Conservation (phyloP, 2,113 vertebrate species). For the Lepus europaeus region DNA sequence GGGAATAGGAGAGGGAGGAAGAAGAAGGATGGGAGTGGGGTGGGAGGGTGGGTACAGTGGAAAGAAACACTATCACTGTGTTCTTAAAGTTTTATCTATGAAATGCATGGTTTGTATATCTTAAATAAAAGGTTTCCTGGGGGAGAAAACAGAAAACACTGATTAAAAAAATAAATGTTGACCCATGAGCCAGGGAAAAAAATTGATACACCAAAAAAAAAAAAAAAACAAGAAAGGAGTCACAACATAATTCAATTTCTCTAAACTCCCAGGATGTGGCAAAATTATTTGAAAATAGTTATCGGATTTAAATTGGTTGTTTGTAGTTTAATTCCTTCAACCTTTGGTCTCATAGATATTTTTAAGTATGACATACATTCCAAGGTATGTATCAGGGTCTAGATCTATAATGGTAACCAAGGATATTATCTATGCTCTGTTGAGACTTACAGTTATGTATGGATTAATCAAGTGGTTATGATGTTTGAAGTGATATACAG, state of each 20-base stretch:
- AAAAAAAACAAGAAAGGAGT: no score
- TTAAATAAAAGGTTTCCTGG: no score
- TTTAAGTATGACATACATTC: neutral
- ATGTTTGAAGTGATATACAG: neutral
- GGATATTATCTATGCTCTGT: neutral
- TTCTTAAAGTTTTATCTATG: no score
- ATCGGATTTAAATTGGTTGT: neutral
- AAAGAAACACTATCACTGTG: no score
- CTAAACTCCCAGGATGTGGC: neutral
- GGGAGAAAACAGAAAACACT: no score
- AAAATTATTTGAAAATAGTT: slow-evolving; percentile 16
- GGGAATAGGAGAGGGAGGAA: no score
- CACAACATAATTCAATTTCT: neutral
- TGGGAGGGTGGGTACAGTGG: no score
- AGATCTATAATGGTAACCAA: neutral
- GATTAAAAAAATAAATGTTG: no score
- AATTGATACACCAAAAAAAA: no score
- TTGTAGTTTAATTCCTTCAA: neutral
- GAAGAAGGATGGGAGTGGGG: no score
- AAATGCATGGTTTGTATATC: no score
- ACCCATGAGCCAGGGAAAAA: no score
- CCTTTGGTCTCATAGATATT: neutral
- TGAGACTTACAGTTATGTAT: neutral
- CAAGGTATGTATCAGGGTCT: neutral
- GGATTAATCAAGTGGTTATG: neutral